Evolutionary conservation across 2,888 invertebrate genomes (phyloP).

Genomic region (Trissolcus japonicus): DNA sequence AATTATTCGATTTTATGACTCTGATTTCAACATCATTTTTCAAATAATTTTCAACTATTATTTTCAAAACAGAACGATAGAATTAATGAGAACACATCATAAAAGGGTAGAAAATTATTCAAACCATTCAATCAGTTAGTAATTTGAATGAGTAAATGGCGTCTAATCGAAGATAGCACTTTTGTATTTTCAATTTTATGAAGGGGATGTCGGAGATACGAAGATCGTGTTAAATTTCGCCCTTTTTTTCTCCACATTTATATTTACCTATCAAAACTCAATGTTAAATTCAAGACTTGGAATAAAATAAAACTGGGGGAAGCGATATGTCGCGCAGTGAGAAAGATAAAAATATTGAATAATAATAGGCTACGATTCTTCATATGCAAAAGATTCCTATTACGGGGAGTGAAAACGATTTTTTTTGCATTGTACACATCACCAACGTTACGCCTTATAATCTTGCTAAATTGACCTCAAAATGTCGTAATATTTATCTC

Average conservation of each 20-base stretch:
- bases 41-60: no score
- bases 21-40: no score
- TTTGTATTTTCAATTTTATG: slow-evolving; percentile 46
- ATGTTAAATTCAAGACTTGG: slow-evolving; percentile 53
- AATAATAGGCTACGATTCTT: slow-evolving; percentile 74
- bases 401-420: slow-evolving; percentile 68
- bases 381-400: slow-evolving; percentile 72
- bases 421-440: slow-evolving; percentile 66
- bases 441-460: no score
- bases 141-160: slow-evolving; percentile 38
- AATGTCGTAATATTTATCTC: slow-evolving; percentile 15
- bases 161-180: slow-evolving; percentile 45
- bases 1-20: no score
- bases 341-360: slow-evolving; percentile 71
- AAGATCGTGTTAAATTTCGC: slow-evolving; percentile 47
- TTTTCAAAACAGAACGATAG: no score
- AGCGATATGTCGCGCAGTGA: slow-evolving; percentile 68
- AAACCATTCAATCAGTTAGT: slow-evolving; percentile 25
- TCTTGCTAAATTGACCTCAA: no score
- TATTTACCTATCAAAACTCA: slow-evolving; percentile 41
- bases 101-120: slow-evolving; percentile 5
- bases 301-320: slow-evolving; percentile 67
- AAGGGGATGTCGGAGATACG: slow-evolving; percentile 27
- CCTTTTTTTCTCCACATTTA: slow-evolving; percentile 41
- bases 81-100: no score